Base-by-base conservation (phyloP, 2,888 invertebrate species). In the Steinernema hermaphroditum region DNA sequence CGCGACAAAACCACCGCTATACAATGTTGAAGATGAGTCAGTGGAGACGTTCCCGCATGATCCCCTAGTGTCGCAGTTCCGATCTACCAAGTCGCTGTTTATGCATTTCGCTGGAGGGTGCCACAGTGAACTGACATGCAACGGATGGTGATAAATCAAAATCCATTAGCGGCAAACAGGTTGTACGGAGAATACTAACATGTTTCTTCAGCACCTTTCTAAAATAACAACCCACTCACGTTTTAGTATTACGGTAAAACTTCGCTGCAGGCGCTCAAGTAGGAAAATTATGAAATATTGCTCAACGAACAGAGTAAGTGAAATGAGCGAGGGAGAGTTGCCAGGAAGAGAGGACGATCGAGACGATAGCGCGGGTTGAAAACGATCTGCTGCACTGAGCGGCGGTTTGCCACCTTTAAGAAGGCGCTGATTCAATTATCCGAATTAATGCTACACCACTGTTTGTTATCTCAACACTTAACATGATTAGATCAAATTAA, bases 361-460 rank as follows among this genome's bases (percentile, higher is more conserved):
- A 62, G 62, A 62, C 62, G 62, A 62, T 62, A 62, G 62, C n/a
- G 62, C 62, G 12, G 16, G 27, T 16, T 32, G 62, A 62, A 62
- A 62, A 32, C 62, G 62, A 62, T 62, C 62, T 62, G 62, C 32
- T 62, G 62, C 62, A 62, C 29, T 34, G 62, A 62, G 27, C 62
- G 32, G 62, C 32, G 62, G 62, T 62, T 62, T 62, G 62, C 62
- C 62, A 62, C 62, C 62, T 62, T 62, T 62, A 62, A 62, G 62
- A 62, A 62, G 62, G 62, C 62, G 62, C 27, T 62, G 62, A 62
- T 62, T 62, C 62, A 62, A 62, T 62, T 62, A 62, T 62, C 62
- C 62, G 62, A 62, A 62, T 62, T 62, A 62, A 62, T 62, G 62
- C 62, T 62, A 62, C 62, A 62, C 62, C 62, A 62, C 62, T 62